Evolutionary conservation across 2,888 invertebrate species (phyloP).

Genomic region (Scaptomyza polygonia): DNA sequence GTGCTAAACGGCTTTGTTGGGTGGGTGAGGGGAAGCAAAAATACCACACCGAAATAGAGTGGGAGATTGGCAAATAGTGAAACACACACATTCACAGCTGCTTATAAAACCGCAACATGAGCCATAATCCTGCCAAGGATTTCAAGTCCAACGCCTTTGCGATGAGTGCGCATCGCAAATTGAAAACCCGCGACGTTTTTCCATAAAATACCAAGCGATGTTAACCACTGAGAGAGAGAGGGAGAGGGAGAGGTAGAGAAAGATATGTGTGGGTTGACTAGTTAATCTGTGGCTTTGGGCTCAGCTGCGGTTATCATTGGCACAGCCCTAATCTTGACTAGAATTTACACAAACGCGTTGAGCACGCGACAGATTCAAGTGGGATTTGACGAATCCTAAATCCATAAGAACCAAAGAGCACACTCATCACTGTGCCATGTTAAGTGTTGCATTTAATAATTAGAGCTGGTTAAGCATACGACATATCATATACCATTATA

Average conservation of each 20-base stretch:
- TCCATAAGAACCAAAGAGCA: slow-evolving; percentile 16
- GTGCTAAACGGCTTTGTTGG: slow-evolving; percentile 67
- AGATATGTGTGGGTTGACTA: slow-evolving; percentile 33
- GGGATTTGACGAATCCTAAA: slow-evolving; percentile 39
- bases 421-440: slow-evolving; percentile 27
- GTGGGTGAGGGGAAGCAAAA: slow-evolving; percentile 19
- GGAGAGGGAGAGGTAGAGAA: not conserved
- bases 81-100: slow-evolving; percentile 38
- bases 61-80: slow-evolving; percentile 7
- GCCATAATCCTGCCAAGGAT: slow-evolving; percentile 50
- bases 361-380: slow-evolving; percentile 68
- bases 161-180: slow-evolving; percentile 54
- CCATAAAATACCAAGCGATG: slow-evolving; percentile 56
- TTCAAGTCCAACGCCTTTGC: slow-evolving; percentile 48
- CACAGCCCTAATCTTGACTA: slow-evolving; percentile 59
- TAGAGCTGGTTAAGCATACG: slow-evolving; percentile 51
- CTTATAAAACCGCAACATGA: slow-evolving; percentile 56
- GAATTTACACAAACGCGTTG: slow-evolving; percentile 56
- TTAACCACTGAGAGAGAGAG: slow-evolving; percentile 29
- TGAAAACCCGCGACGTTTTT: slow-evolving; percentile 48
- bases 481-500: slow-evolving; percentile 1
- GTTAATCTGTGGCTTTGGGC: slow-evolving; percentile 64
- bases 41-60: not conserved
- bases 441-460: slow-evolving; percentile 60
- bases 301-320: slow-evolving; percentile 55